Evolutionary conservation across 2,888 invertebrate genomes (phyloP), one percentile per base, ranked within the genome.

Genomic region (Monoplex corrugatus): DNA sequence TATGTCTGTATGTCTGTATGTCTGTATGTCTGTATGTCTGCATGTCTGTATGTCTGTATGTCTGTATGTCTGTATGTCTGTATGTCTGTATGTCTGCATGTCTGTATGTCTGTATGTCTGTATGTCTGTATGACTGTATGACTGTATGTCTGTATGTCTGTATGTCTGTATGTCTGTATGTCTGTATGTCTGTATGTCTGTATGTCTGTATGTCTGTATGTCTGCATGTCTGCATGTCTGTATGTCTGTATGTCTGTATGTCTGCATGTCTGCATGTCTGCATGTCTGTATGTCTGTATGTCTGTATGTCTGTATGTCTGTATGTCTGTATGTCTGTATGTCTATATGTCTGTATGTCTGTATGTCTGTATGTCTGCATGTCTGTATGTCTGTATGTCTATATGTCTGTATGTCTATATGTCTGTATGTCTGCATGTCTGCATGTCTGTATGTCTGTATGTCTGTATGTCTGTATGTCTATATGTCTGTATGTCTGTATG

Each of bases 201-300:
- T 84, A 35, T 50, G 35, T 84, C 28, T 50, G 84, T 84, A 35
- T 50, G 84, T 57, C 35, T 50, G 84, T 84, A 57, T 57, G 84
- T 57, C 50, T 84, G 84, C 57, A 57, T 84, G 50, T 84, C 50
- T 84, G 84, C 57, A 35, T 84, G 84, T 83, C n/a, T 83, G 82
- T 83, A 45, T 83, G n/a, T 32, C n/a, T 83, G 82, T 83, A n/a
- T 45, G 45, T 83, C 28, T 44, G 35, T 35, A 35, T 38, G 78
- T 35, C 35, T 78, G 38, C 35, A 38, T 78, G 78, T 35, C 8
- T 78, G 78, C 8, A 38, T 78, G 78, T 78, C 45, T 83, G 83
- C n/a, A 32, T 83, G 45, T 83, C 45, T 83, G 83, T 50, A 10
- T 44, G 45, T 83, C 45, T 45, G 83, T 45, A 45, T 45, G 83